phyloP scores from a whole-genome alignment of 2,888 invertebrate genomes.

The Cheilosia impressa region DNA sequence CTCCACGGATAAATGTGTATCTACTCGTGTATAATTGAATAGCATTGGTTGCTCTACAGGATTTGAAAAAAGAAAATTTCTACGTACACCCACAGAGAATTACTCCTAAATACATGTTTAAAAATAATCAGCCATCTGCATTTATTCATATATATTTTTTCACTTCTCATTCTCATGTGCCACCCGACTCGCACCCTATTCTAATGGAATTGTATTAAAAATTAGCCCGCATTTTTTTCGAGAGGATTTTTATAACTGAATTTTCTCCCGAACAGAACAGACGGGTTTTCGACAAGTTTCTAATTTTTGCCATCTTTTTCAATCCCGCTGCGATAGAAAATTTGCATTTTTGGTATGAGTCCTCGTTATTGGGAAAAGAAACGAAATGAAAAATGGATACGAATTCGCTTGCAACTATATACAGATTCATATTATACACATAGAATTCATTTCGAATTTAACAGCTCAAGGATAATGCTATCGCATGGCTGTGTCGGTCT shows the following conservation, averaged over 20 bases:
- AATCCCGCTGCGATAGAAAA: constrained; percentile 2
- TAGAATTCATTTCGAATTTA: constrained; percentile 38
- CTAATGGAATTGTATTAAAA: constrained; percentile 39
- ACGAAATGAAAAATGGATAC: constrained; percentile 22
- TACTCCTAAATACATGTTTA: constrained; percentile 17
- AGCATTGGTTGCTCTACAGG: constrained; percentile 25
- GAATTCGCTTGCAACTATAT: constrained; percentile 6
- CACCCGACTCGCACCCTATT: not conserved
- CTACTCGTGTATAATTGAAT: constrained; percentile 24
- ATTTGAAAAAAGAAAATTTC: constrained; percentile 15
- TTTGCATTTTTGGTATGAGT: constrained; percentile 38
- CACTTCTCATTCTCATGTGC: not conserved
- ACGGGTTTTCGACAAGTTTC: constrained; percentile 6
- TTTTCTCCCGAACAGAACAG: not conserved
- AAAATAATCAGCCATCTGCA: constrained; percentile 33
- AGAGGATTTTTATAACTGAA: not conserved
- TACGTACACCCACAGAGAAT: not conserved
- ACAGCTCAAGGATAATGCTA: constrained; percentile 34
- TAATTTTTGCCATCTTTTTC: not conserved
- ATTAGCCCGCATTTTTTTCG: constrained; percentile 19
- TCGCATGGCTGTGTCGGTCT: not conserved
- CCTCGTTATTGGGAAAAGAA: constrained; percentile 30
- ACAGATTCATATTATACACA: not conserved
- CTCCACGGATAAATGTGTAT: constrained; percentile 1
- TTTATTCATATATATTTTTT: not conserved